A percentile compares a stretch with the other conserved stretches of the same genome.
Evolutionary conservation across 2,797 vertebrate species (phyloP).

Genomic region (Intellagama lesueurii): DNA sequence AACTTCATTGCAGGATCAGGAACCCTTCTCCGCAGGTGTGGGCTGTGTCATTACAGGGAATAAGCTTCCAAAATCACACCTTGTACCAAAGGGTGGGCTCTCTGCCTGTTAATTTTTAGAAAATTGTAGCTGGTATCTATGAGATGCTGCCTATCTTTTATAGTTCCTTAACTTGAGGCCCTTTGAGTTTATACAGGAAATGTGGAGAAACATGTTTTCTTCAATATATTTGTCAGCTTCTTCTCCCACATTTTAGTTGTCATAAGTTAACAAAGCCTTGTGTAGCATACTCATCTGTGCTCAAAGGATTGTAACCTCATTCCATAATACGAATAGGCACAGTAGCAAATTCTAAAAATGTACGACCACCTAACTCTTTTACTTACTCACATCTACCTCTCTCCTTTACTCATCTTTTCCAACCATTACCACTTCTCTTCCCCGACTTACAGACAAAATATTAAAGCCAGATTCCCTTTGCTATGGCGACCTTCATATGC

Average conservation of each 20-base stretch:
- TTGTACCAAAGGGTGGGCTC: no score
- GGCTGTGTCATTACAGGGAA: no score
- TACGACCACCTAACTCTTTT: not conserved
- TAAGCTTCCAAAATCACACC: no score
- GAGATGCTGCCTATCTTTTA: no score
- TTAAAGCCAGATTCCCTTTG: not conserved
- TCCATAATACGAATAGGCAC: not conserved
- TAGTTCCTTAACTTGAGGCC: no score
- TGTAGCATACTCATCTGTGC: no score
- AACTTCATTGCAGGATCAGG: no score
- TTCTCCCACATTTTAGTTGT: not conserved
- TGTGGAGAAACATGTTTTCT: not conserved
- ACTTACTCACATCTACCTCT: not conserved
- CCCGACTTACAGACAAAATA: not conserved
- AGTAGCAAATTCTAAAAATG: not conserved
- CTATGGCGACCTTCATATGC: not conserved
- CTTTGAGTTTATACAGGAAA: not conserved
- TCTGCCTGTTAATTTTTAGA: no score
- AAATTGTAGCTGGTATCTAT: no score
- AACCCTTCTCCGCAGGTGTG: no score
- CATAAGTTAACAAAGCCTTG: not conserved
- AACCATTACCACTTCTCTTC: not conserved
- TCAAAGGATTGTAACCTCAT: not conserved
- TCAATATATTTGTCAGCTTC: not conserved
- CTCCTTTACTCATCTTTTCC: not conserved